Base-by-base conservation (phyloP, 2,797 vertebrate species). In the Sebastes goodei region DNA sequence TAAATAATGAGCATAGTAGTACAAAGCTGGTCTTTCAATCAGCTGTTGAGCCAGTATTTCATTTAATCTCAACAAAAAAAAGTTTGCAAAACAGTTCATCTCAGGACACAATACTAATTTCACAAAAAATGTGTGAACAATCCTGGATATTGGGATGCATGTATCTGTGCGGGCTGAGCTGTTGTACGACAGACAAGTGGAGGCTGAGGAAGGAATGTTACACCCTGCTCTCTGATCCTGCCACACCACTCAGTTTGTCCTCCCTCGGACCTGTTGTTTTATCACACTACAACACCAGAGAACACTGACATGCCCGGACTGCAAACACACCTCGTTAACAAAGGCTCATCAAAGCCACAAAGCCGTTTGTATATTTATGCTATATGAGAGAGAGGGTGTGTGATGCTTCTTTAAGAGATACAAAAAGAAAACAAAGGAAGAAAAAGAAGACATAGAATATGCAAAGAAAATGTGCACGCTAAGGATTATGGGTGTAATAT, bases 221-320 rank as follows among this genome's bases (percentile, higher is more conserved):
- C 86, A 89, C 80, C 71, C 70, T 82, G 82, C 57, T 80, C 84
- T 85, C 21, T 85, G 74, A 88, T 88, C 81, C 81, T 55, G 68
- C 74, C 74, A 29, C 84, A 83, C 61, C 64, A 60, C 82, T 86
- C 76, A 82, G 84, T 87, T 87, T 90, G 88, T 90, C 79, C 87
- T 89, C 85, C 84, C 88, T 83, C 66, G 72, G 85, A 88, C 67
- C 74, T 90, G 92, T 90, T 93, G 86, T 94, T 88, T 81, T 78
- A 90, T 94, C 86, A 66, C 94, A 91, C 74, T 67, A 89, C 74
- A 88, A 87, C 86, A 94, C 86, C 77, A 95, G 85, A 74, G 82
- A 82, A 92, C 90, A 91, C 86, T 81, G 86, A 94, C 90, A 90
- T 82, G 88, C 29, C 63, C 32, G 20, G 66, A 60, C 63, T 85